A percentile compares a stretch with the other conserved stretches of the same genome.
These are phyloP conservation scores for Lepidostoma basale DNA, from an alignment of 1,140 invertebrate genomes.

Conservation along the genomic window DNA sequence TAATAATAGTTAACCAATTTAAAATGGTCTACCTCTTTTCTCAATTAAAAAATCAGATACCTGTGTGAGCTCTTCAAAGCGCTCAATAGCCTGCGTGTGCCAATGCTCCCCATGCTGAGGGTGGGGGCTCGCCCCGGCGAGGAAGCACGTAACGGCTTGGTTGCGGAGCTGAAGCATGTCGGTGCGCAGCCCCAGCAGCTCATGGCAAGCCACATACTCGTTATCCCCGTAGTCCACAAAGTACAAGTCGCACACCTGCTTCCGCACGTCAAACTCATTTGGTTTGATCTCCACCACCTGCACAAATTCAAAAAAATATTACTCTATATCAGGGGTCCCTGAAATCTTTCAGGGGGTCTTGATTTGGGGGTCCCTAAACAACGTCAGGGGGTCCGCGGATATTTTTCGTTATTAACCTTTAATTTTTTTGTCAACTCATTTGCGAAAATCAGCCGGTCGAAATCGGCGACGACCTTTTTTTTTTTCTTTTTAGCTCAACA, in stretches of 20 bases:
- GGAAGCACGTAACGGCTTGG: conserved; percentile 77
- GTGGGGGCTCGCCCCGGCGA: conserved; percentile 70
- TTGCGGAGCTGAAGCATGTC: conserved; percentile 74
- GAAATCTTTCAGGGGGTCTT: too few species aligned
- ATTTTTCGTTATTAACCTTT: too few species aligned
- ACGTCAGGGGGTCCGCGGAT: too few species aligned
- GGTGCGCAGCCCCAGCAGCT: conserved; percentile 71
- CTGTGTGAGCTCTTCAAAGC: conserved; percentile 74
- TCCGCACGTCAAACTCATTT: conserved; percentile 63
- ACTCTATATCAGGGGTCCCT: too few species aligned
- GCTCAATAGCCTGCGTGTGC: conserved; percentile 69
- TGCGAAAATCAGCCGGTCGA: too few species aligned
- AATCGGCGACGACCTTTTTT: too few species aligned
- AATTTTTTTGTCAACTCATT: too few species aligned
- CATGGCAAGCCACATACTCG: conserved; percentile 64
- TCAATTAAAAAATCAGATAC: conserved; percentile 46
- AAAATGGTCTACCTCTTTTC: too few species aligned
- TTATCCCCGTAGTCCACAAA: conserved; percentile 85
- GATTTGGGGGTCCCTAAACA: too few species aligned
- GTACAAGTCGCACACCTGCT: conserved; percentile 69
- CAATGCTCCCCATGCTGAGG: conserved; percentile 52
- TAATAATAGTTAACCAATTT: neutral
- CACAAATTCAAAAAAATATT: too few species aligned
- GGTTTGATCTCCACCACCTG: conserved; percentile 65
- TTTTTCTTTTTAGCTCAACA: too few species aligned